Conservation (phyloP, 2,888 invertebrate species). For the Clanis bilineata region DNA sequence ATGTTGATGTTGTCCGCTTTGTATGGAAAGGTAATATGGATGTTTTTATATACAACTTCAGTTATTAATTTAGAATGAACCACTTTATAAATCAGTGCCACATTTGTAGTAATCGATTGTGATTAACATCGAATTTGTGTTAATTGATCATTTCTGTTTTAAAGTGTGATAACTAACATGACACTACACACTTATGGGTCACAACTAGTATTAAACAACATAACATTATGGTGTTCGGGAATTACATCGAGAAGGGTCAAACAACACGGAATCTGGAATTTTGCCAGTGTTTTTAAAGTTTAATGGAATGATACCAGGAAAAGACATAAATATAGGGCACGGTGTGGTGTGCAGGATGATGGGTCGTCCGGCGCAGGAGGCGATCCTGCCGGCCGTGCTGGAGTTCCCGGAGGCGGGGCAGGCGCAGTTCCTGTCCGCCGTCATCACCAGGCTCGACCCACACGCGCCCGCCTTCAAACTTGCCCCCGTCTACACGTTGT, state of each 20-base stretch:
- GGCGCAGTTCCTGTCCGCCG: slow-evolving; percentile 93
- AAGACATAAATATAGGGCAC: not conserved
- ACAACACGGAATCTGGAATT: not conserved
- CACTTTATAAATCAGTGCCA: not conserved
- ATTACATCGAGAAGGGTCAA: not conserved
- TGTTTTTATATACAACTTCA: not conserved
- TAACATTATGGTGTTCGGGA: not conserved
- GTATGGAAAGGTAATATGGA: not conserved
- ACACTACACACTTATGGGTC: not conserved
- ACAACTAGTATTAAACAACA: not conserved
- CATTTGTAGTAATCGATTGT: not conserved
- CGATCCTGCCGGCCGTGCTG: slow-evolving; percentile 95
- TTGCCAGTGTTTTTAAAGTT: not conserved
- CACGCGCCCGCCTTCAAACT: slow-evolving; percentile 95
- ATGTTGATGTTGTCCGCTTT: not conserved
- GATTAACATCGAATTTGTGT: not conserved
- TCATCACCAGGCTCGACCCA: slow-evolving; percentile 94
- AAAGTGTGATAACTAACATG: not conserved
- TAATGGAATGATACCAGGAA: not conserved
- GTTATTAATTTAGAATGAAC: not conserved
- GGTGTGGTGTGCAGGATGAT: slow-evolving; percentile 1
- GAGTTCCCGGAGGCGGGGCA: slow-evolving; percentile 98
- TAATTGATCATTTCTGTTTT: not conserved
- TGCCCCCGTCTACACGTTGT: slow-evolving; percentile 98
- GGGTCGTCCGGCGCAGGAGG: slow-evolving; percentile 82